phyloP scores from a whole-genome alignment of 2,888 invertebrate genomes.

The Aleiodes testaceus region DNA sequence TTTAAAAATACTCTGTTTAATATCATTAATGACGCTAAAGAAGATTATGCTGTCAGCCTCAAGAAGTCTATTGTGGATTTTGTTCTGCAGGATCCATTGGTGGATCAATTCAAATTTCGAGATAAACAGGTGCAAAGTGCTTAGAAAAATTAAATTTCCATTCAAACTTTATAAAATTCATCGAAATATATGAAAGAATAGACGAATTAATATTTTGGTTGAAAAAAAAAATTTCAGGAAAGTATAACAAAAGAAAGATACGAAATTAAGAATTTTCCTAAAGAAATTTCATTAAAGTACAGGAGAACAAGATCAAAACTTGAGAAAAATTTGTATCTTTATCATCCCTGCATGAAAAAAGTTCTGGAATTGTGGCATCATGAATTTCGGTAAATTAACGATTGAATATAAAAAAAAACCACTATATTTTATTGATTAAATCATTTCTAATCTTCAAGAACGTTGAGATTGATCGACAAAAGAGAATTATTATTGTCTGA shows the following conservation, averaged over 20 bases:
- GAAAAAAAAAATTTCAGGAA: slow-evolving; percentile 35
- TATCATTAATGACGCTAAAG: slow-evolving; percentile 85
- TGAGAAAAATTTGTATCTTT: slow-evolving; percentile 80
- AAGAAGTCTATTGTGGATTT: slow-evolving; percentile 95
- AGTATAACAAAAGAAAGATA: slow-evolving; percentile 51
- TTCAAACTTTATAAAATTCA: not conserved
- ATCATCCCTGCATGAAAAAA: slow-evolving; percentile 87
- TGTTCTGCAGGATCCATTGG: slow-evolving; percentile 84
- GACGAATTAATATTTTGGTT: not conserved
- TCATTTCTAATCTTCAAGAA: slow-evolving; percentile 71
- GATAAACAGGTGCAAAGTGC: slow-evolving; percentile 36
- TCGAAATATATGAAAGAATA: not conserved
- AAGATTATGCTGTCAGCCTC: slow-evolving; percentile 90
- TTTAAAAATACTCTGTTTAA: slow-evolving; percentile 77
- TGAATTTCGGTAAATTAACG: slow-evolving; percentile 78
- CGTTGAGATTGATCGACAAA: slow-evolving; percentile 78
- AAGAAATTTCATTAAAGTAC: slow-evolving; percentile 53
- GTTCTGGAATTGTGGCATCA: slow-evolving; percentile 87
- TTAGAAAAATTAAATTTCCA: not conserved
- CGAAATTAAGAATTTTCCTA: slow-evolving; percentile 54
- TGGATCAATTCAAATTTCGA: slow-evolving; percentile 42
- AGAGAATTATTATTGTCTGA: slow-evolving; percentile 76
- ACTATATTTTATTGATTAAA: not conserved
- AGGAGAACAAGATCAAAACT: slow-evolving; percentile 73
- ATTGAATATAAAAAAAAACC: not conserved